Conservation (phyloP, 2,888 invertebrate genomes). For the Apoda limacodes region DNA sequence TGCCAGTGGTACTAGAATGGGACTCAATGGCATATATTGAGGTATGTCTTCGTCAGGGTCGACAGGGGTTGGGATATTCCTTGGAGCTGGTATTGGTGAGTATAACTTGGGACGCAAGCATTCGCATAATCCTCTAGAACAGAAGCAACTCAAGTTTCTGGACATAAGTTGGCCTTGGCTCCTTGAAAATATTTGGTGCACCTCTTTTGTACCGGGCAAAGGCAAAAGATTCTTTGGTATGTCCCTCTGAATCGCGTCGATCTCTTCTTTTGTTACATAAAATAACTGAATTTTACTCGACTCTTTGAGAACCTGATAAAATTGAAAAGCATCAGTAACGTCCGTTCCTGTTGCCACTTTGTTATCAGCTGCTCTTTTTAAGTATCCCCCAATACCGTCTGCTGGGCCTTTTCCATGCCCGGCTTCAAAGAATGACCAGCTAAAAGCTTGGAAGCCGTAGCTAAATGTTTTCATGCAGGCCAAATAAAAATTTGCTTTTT, state of each 20-base stretch:
- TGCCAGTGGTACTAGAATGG: too few relatives aligned
- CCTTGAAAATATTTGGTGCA: too few relatives aligned
- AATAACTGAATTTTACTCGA: slow-evolving; percentile 6
- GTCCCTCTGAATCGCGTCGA: slow-evolving; percentile 8
- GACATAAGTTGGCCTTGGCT: slow-evolving; percentile 7
- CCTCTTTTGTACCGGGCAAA: slow-evolving; percentile 5
- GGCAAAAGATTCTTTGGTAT: slow-evolving; percentile 7
- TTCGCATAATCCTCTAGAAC: slow-evolving; percentile 9
- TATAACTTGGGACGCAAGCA: too few relatives aligned
- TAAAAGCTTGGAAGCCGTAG: slow-evolving; percentile 15
- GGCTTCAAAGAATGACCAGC: too few relatives aligned
- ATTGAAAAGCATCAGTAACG: slow-evolving; percentile 1
- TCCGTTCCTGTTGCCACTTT: slow-evolving; percentile 1
- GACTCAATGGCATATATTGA: too few relatives aligned
- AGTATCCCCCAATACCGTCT: slow-evolving; percentile 15
- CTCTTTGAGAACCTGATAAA: slow-evolving; percentile 7
- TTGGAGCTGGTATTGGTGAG: too few relatives aligned
- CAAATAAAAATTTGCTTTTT: slow-evolving; percentile 30
- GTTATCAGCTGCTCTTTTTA: slow-evolving; percentile 8
- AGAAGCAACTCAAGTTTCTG: slow-evolving; percentile 10
- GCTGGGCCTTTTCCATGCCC: slow-evolving; percentile 20
- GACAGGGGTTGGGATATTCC: too few relatives aligned
- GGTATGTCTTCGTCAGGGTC: too few relatives aligned
- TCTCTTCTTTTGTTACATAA: slow-evolving; percentile 10
- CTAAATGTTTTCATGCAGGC: slow-evolving; percentile 17